Base-by-base conservation (phyloP, 2,113 vertebrate species). In the Orthonyx spaldingii region DNA sequence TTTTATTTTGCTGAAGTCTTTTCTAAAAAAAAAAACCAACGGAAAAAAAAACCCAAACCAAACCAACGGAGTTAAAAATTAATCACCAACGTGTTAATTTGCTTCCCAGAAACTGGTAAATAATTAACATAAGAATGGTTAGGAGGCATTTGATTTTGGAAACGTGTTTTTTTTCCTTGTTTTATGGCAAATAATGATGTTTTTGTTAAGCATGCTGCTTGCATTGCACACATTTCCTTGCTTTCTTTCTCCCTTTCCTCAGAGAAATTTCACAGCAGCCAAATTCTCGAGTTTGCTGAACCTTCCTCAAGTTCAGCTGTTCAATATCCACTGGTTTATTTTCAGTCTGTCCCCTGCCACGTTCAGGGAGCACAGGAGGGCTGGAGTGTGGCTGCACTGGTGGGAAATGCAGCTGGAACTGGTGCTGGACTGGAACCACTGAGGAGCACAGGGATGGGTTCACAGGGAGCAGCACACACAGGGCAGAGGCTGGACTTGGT, bases 1-100 rank as follows among this genome's bases (percentile, higher is more conserved):
- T 97, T 98, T 98, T 97, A 97, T 98, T 98, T 98, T 98, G 96
- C 96, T 98, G 97, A 98, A 96, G 87, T 96, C 90, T 97, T 98
- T 98, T 98, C 96, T 97, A 83, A 84, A 87, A 95, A 92, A 93
- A 76, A 60, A 49, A 5, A 59, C 10, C 23, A 59, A 41, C 47
- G 50, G 28, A 44, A 64, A 30, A 60, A 63, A 70, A 46, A 6
- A 1, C 23, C 53, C 49, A 86, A 50, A 84, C 90, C 84, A 98
- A 98, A 97, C 93, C 85, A 87, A 95, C 75, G 76, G 91, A 97
- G 68, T 87, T 76, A 35, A 68, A 85, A 95, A 55, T 96, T 94
- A 92, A 85, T 97, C 97, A 96, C 49, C 72, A 53, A 83, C 17
- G 20, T 91, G 89, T 93, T 95, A 39, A 59, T 96, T 97, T 97